Conservation (phyloP, 2,888 invertebrate species). For the Ptilodon capucinus region DNA sequence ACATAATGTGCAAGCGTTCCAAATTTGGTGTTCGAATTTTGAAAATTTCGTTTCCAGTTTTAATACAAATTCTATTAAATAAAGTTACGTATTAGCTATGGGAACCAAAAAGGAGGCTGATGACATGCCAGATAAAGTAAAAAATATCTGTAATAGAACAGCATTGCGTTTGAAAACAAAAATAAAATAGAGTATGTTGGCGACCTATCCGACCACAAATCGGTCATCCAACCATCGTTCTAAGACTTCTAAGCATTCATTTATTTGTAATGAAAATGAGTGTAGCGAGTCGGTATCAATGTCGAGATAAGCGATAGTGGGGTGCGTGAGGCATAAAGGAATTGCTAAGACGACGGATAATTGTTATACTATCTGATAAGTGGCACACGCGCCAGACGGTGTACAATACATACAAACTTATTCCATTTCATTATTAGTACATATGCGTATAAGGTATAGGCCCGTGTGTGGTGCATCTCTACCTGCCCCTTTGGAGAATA, state of each 20-base stretch:
- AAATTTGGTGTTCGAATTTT: background rate
- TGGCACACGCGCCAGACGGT: slow-evolving; percentile 2
- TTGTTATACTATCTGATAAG: slow-evolving; percentile 29
- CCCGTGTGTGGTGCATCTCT: too few relatives aligned
- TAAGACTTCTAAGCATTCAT: background rate
- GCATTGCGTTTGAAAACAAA: too few relatives aligned
- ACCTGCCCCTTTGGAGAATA: too few relatives aligned
- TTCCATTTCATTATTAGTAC: too few relatives aligned
- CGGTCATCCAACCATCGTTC: background rate
- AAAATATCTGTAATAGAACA: too few relatives aligned
- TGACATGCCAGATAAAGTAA: too few relatives aligned
- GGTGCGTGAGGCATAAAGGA: slow-evolving; percentile 2
- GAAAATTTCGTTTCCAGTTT: too few relatives aligned
- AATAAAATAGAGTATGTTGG: background rate
- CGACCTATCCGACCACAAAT: background rate
- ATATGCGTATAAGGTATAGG: too few relatives aligned
- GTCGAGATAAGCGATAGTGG: background rate
- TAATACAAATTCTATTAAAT: too few relatives aligned
- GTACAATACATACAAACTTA: too few relatives aligned
- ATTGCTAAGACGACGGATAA: slow-evolving; percentile 18
- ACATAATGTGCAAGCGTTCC: background rate
- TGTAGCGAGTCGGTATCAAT: background rate
- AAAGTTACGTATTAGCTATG: too few relatives aligned
- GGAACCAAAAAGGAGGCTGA: too few relatives aligned
- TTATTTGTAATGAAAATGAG: background rate